phyloP scores from a whole-genome alignment of 92 coral and sea anemone genomes.

The Palythoa heliodiscus region DNA sequence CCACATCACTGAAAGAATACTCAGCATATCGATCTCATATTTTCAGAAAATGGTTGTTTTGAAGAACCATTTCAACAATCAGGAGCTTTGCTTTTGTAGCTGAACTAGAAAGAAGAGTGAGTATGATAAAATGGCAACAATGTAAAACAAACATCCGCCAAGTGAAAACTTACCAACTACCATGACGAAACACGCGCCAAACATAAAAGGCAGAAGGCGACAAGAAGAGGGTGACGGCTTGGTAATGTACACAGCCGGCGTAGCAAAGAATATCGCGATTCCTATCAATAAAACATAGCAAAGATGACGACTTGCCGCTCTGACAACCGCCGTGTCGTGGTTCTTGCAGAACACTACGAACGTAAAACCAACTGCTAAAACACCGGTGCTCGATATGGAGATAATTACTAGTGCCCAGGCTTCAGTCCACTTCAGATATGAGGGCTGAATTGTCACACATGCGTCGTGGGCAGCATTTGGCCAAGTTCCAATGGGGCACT shows the following conservation, averaged over 20 bases:
- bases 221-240: constrained; percentile 61
- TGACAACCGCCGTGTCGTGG: constrained; percentile 67
- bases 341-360: constrained; percentile 51
- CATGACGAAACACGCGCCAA: constrained; percentile 67
- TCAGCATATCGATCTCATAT: too few relatives aligned
- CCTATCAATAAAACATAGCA: constrained; percentile 66
- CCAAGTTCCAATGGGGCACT: constrained; percentile 72
- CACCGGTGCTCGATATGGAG: constrained; percentile 56
- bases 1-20: too few relatives aligned
- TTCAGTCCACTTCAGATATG: constrained; percentile 57
- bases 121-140: too few relatives aligned
- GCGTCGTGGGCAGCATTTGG: constrained; percentile 64
- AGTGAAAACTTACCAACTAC: constrained; percentile 63
- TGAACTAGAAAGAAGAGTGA: too few relatives aligned
- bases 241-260: constrained; percentile 56
- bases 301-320: constrained; percentile 79
- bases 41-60: too few relatives aligned
- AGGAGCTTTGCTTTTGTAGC: too few relatives aligned
- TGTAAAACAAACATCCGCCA: too few relatives aligned
- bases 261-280: constrained; percentile 63
- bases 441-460: constrained; percentile 61
- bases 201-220: constrained; percentile 59
- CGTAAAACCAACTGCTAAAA: constrained; percentile 45
- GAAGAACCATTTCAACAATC: too few relatives aligned
- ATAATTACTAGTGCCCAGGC: constrained; percentile 61